phyloP scores from a whole-genome alignment of 1,140 invertebrate genomes.

The Lepidurus apus region DNA sequence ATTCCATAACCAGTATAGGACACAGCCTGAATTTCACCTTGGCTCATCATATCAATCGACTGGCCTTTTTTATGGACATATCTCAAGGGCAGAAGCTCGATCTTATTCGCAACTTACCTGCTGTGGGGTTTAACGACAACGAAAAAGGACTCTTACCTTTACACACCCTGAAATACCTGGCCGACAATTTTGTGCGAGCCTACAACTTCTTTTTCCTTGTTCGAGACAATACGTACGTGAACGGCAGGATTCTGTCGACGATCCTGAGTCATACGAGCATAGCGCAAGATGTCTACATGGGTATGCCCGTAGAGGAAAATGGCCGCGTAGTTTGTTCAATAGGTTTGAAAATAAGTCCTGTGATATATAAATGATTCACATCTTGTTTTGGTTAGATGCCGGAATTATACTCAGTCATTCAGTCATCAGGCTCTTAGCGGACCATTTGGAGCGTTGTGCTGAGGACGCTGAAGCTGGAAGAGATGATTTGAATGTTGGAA shows the following conservation, averaged over 20 bases:
- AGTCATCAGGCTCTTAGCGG: conserved; percentile 63
- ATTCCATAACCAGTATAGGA: conserved; percentile 61
- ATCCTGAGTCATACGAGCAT: conserved; percentile 71
- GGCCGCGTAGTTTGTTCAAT: conserved; percentile 25
- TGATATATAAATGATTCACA: not conserved
- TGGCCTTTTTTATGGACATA: conserved; percentile 68
- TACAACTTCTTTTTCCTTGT: conserved; percentile 87
- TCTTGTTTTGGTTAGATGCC: conserved; percentile 51
- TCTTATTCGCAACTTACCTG: conserved; percentile 56
- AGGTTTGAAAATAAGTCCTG: not conserved
- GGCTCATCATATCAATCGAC: conserved; percentile 68
- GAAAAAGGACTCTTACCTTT: conserved; percentile 66
- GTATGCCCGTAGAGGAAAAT: conserved; percentile 40
- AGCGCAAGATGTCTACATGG: conserved; percentile 71
- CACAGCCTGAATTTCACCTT: conserved; percentile 74
- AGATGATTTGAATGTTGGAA: conserved; percentile 73
- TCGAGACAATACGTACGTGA: conserved; percentile 72
- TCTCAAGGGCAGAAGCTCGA: conserved; percentile 59
- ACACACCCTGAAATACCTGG: conserved; percentile 81
- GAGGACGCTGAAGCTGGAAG: conserved; percentile 69
- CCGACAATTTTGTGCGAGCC: conserved; percentile 77
- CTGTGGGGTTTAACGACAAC: conserved; percentile 74
- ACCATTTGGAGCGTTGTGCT: conserved; percentile 76
- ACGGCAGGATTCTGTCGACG: conserved; percentile 61
- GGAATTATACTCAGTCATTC: conserved; percentile 72